These are phyloP conservation scores for Parotocinclus haroldoi DNA, from an alignment of 2,797 vertebrate species.

Conservation along the genomic window DNA sequence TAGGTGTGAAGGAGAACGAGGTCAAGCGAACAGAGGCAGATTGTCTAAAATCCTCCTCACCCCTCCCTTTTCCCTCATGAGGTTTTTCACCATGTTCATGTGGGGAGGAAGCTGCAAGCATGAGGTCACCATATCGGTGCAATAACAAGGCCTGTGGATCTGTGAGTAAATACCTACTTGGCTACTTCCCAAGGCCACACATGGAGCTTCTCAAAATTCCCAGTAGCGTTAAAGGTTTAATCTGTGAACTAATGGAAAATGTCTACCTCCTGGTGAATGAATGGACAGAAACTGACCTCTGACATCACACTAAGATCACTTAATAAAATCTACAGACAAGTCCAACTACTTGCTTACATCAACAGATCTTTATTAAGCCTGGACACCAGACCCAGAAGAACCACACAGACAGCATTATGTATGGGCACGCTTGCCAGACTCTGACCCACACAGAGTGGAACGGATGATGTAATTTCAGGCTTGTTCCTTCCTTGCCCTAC, in stretches of 20 bases:
- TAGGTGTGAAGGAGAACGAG: not conserved
- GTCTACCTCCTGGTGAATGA: not conserved
- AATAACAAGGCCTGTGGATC: slow-evolving; percentile 1
- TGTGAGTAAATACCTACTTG: slow-evolving; percentile 17
- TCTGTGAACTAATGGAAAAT: slow-evolving; percentile 25
- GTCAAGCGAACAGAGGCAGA: slow-evolving; percentile 29
- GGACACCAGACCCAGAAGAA: not conserved
- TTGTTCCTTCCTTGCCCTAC: slow-evolving; percentile 1
- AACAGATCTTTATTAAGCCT: not conserved
- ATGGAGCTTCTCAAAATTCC: not conserved
- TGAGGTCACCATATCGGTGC: slow-evolving; percentile 2
- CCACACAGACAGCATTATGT: not conserved
- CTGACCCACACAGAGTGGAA: slow-evolving; percentile 13
- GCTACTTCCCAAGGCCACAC: slow-evolving; percentile 13
- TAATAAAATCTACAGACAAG: no score
- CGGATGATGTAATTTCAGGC: slow-evolving; percentile 27
- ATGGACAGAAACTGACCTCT: not conserved
- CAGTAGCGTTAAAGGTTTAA: not conserved
- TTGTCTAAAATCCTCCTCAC: slow-evolving; percentile 14
- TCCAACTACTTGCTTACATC: no score
- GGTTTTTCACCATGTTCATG: slow-evolving; percentile 13
- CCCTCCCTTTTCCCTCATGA: not conserved
- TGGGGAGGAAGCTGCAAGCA: slow-evolving; percentile 10
- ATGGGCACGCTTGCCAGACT: not conserved
- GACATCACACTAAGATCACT: no score